Evolutionary conservation across 2,888 invertebrate genomes (phyloP).

Genomic region (Nesidiocoris tenuis): DNA sequence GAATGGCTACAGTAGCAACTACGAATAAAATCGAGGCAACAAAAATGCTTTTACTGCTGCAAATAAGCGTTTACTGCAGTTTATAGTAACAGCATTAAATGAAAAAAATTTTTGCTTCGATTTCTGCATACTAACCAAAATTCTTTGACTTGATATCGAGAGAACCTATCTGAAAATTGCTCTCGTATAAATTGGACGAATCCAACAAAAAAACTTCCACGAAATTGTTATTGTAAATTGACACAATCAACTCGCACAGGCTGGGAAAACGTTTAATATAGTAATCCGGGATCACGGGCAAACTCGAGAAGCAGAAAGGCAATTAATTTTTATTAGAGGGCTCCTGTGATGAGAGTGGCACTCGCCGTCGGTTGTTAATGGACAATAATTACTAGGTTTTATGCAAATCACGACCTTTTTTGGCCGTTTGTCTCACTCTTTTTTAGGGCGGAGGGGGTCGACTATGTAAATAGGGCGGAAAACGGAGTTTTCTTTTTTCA

Average conservation of each 20-base stretch:
- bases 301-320: slow-evolving; percentile 2
- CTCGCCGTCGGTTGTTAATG: slow-evolving; percentile 28
- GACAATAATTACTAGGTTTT: slow-evolving; percentile 43
- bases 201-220: no score
- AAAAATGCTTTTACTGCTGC: no score
- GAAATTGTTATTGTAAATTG: no score
- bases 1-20: no score
- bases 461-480: background rate
- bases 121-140: no score
- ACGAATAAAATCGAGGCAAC: no score
- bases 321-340: slow-evolving; percentile 14
- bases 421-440: slow-evolving; percentile 2
- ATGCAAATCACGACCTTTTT: slow-evolving; percentile 33
- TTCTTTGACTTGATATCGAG: no score
- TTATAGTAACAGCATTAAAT: no score
- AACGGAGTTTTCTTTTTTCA: background rate
- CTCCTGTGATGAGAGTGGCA: slow-evolving; percentile 22
- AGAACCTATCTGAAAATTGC: no score
- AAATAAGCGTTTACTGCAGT: no score
- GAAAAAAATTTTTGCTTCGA: no score
- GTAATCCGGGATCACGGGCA: background rate
- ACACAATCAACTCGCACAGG: background rate
- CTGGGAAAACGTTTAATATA: background rate
- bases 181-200: no score
- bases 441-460: background rate